Evolutionary conservation across 2,888 invertebrate species (phyloP), one percentile per base, ranked within the genome.

Genomic region (Calameuta filiformis): DNA sequence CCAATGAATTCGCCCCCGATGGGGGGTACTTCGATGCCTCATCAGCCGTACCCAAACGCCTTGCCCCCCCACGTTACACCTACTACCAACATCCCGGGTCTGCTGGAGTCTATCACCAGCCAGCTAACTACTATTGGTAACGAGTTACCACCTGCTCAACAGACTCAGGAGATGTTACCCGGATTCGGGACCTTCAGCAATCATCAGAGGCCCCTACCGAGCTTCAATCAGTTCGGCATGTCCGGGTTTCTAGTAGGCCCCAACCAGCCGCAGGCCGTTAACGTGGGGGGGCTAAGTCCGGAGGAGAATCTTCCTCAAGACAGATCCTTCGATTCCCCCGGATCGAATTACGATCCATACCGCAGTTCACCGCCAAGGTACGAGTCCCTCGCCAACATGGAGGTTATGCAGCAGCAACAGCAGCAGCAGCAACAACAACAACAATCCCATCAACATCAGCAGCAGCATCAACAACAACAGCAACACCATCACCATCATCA

Each of bases 31-130:
- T 86, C 89, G 90, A 89, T 89, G 90, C 90, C 90, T 88, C 91
- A 89, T 85, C 91, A 91, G 90, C 89, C 94, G 95, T 95, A 95
- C 95, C 96, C 95, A 96, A 96, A 95, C 95, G 95, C 93, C 94
- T 95, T 94, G 95, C 95, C 95, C 96, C 96, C 96, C 95, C 95
- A 95, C 95, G 95, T 95, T 95, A 95, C 94, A 94, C 94, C 94
- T 95, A 95, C 90, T 93, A 93, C 90, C 93, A 93, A 80, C 89
- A 89, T 86, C 89, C 90, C 87, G 90, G 90, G 83, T 84, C 89
- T 88, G 84, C 89, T 90, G 90, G 90, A 90, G 86, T 90, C 89
- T 90, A 90, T 90, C 91, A 91, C 88, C 91, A 90, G 87, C 93
- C 92, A 91, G 87, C 96, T 93, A 95, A 96, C 94, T 96, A 96